Conservation (phyloP, 2,113 vertebrate genomes). For the Xenopus borealis region DNA sequence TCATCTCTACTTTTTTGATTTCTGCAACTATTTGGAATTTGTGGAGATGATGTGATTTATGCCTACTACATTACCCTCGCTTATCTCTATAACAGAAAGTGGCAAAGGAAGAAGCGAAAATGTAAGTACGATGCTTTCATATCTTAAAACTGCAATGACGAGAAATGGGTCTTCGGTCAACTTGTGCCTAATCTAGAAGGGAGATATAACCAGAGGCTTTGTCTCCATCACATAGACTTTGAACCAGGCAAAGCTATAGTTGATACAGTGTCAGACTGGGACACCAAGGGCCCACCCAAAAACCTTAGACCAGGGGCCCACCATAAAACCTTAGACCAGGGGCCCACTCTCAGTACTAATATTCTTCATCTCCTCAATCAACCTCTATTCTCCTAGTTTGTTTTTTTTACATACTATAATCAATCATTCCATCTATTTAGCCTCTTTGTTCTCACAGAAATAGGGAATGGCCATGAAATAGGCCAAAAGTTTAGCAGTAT, state of each 20-base stretch:
- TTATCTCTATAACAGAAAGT: conserved; percentile 53
- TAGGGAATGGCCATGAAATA: no score
- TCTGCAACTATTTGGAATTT: conserved; percentile 57
- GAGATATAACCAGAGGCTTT: conserved; percentile 66
- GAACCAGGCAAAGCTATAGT: conserved; percentile 67
- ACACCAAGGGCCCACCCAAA: no score
- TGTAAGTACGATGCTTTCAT: conserved; percentile 69
- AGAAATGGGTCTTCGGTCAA: conserved; percentile 62
- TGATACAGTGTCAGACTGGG: no score
- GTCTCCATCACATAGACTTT: conserved; percentile 74
- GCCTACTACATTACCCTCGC: conserved; percentile 65
- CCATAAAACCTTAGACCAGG: no score
- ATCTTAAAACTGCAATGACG: conserved; percentile 67
- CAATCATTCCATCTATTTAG: no score
- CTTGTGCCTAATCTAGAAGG: conserved; percentile 66
- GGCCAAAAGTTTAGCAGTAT: no score
- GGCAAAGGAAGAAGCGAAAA: background rate
- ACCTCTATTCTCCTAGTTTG: no score
- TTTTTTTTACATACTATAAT: no score
- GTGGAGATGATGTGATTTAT: conserved; percentile 59
- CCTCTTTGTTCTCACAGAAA: no score
- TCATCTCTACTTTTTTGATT: conserved; percentile 49
- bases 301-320: no score
- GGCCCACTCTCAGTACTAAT: no score
- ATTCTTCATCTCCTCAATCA: no score